A percentile compares a stretch with the other conserved stretches of the same genome.
phyloP scores from a whole-genome alignment of 2,888 invertebrate species.

The Antitype chi region DNA sequence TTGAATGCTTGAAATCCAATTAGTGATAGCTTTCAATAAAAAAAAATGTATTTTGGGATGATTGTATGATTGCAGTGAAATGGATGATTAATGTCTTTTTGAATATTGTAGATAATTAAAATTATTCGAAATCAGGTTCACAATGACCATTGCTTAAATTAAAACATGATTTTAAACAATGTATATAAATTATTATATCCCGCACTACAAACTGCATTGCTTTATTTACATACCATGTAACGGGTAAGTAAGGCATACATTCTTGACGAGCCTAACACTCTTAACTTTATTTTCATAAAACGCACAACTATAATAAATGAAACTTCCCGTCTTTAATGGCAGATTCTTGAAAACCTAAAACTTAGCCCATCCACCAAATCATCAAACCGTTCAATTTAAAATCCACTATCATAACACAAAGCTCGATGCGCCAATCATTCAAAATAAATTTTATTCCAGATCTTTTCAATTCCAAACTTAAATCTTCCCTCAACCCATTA shows the following conservation, averaged over 20 bases:
- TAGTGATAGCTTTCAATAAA: slow-evolving; percentile 5
- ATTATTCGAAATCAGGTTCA: not conserved
- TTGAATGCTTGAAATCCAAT: slow-evolving; percentile 1
- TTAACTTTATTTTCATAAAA: not conserved
- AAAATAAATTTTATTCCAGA: not conserved
- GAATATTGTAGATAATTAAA: not conserved
- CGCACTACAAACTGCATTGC: not conserved
- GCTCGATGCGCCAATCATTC: not conserved
- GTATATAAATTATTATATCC: not conserved
- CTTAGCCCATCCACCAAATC: not conserved
- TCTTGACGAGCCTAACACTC: not conserved
- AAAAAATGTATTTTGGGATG: not conserved
- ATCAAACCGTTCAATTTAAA: not conserved
- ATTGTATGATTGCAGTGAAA: not conserved
- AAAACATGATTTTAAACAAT: not conserved
- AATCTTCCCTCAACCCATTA: not conserved
- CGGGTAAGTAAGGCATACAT: not conserved
- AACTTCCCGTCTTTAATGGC: not conserved
- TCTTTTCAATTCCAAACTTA: slow-evolving; percentile 13
- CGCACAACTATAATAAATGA: no score
- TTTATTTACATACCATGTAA: not conserved
- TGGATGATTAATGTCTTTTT: not conserved
- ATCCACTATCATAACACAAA: not conserved
- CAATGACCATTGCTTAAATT: not conserved
- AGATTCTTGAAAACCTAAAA: not conserved